Evolutionary conservation across 2,888 invertebrate species (phyloP).

Genomic region (Thereva unica): DNA sequence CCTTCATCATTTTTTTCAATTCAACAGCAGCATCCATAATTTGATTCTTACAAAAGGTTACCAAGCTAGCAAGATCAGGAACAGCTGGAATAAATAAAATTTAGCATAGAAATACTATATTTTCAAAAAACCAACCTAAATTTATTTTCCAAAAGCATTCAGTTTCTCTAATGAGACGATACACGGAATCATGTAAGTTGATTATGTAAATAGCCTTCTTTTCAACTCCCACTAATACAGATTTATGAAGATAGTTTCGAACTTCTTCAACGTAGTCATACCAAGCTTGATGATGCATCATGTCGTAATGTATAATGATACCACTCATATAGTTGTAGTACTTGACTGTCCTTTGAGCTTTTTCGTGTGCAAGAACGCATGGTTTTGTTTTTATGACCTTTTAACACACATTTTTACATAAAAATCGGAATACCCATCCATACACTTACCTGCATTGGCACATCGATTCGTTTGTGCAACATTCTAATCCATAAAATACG

Average conservation of each 20-base stretch:
- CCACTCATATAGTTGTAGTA: conserved; percentile 78
- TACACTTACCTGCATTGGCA: conserved; percentile 70
- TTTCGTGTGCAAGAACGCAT: conserved; percentile 65
- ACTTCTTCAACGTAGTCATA: conserved; percentile 74
- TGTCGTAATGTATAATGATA: conserved; percentile 81
- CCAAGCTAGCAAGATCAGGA: conserved; percentile 75
- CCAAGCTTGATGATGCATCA: conserved; percentile 83
- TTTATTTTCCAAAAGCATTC: conserved; percentile 80
- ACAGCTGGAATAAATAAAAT: conserved; percentile 59
- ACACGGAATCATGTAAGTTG: conserved; percentile 74
- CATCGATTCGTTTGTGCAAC: conserved; percentile 71
- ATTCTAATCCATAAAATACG: conserved; percentile 83
- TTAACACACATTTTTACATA: not conserved
- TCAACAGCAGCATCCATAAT: conserved; percentile 66
- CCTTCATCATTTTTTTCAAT: conserved; percentile 65
- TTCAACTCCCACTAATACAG: conserved; percentile 65
- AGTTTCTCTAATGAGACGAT: conserved; percentile 76
- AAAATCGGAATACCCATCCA: conserved; percentile 2
- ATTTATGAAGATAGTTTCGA: conserved; percentile 64
- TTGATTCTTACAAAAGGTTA: conserved; percentile 73
- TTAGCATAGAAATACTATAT: not conserved
- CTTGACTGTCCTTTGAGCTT: conserved; percentile 74
- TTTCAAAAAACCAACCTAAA: conserved; percentile 60
- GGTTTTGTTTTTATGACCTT: conserved; percentile 46
- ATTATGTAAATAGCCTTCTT: conserved; percentile 61